Evolutionary conservation across 2,797 vertebrate genomes (phyloP).

Genomic region (Pyrocephalus nanus): DNA sequence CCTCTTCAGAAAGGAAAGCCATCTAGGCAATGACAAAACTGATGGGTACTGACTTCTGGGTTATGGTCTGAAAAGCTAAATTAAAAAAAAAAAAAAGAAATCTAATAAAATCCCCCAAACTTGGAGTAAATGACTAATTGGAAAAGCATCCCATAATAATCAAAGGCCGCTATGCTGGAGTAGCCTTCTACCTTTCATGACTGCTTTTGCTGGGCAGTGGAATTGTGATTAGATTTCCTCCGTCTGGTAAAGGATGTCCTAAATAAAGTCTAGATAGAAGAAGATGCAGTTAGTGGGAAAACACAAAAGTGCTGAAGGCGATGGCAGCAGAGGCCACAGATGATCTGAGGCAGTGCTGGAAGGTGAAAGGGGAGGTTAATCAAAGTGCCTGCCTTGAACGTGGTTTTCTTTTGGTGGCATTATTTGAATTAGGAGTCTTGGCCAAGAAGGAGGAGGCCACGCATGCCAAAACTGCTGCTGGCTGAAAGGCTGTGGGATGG

Average conservation of each 20-base stretch:
- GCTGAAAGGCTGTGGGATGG: accelerated
- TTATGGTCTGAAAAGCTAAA: neutral
- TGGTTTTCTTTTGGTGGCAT: neutral
- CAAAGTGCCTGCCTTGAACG: neutral
- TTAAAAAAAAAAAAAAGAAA: neutral
- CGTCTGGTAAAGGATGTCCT: neutral
- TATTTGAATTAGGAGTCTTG: neutral
- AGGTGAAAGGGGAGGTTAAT: neutral
- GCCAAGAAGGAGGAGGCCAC: neutral
- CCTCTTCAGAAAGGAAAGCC: neutral
- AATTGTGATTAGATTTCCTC: neutral
- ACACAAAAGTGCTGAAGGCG: neutral
- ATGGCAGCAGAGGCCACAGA: neutral
- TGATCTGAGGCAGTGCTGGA: neutral
- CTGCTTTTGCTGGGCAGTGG: neutral
- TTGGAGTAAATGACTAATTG: neutral
- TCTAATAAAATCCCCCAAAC: neutral
- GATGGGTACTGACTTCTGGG: neutral
- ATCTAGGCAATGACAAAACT: neutral
- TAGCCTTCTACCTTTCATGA: neutral
- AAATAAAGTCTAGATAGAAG: neutral
- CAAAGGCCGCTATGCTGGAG: neutral
- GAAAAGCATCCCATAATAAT: neutral
- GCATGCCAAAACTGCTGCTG: neutral
- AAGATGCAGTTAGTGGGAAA: neutral